phyloP scores from a whole-genome alignment of 2,888 invertebrate species.

The Nephrotoma guestfalica region DNA sequence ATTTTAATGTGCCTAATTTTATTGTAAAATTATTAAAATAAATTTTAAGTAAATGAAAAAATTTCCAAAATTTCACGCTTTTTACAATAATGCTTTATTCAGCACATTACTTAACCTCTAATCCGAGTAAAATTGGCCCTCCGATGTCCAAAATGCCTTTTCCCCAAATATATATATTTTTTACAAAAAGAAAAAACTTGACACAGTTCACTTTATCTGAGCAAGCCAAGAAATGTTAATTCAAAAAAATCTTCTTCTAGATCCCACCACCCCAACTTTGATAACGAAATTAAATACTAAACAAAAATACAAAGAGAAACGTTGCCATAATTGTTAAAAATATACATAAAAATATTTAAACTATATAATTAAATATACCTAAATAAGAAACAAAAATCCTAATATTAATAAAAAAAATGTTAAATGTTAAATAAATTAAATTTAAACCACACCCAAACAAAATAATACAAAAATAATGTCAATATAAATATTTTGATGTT shows the following conservation, averaged over 20 bases:
- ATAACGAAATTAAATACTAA: background rate
- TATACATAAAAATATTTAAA: background rate
- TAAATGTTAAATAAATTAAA: background rate
- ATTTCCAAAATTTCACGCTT: background rate
- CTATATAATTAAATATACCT: background rate
- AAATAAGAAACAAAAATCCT: background rate
- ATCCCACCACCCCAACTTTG: too few relatives aligned
- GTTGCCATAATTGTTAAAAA: background rate
- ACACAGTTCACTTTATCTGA: background rate
- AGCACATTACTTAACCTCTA: background rate
- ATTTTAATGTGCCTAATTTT: background rate
- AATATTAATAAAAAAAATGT: background rate
- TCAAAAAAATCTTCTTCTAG: background rate
- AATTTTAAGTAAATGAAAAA: background rate
- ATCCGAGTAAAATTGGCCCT: background rate
- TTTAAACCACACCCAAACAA: background rate
- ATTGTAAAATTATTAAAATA: background rate
- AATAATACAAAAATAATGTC: background rate
- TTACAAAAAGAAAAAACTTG: background rate
- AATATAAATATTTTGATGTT: background rate
- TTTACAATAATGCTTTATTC: background rate
- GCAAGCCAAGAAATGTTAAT: background rate
- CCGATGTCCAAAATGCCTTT: background rate
- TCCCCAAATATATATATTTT: background rate
- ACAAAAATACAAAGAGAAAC: background rate